phyloP scores from a whole-genome alignment of 1,140 invertebrate species.

The Dendrolimus punctatus region DNA sequence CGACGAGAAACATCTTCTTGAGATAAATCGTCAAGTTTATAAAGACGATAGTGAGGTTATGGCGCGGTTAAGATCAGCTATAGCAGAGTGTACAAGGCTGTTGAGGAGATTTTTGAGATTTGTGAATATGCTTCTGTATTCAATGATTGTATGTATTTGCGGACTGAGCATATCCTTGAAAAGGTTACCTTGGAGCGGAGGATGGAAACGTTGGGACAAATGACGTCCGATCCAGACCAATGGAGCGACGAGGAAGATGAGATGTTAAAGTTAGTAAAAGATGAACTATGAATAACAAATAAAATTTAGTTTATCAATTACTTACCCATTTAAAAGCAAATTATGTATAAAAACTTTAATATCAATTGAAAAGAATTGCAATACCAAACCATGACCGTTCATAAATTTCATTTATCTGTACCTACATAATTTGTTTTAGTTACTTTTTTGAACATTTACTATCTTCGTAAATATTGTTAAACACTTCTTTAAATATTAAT shows the following conservation, averaged over 20 bases:
- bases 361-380: too few species aligned
- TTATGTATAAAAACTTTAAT: too few species aligned
- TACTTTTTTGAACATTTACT: too few species aligned
- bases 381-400: too few species aligned
- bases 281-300: slow-evolving; percentile 38
- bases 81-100: slow-evolving; percentile 36
- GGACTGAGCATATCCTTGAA: slow-evolving; percentile 60
- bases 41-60: slow-evolving; percentile 55
- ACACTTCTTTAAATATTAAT: too few species aligned
- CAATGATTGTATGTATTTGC: slow-evolving; percentile 65
- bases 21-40: slow-evolving; percentile 47
- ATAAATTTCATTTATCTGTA: too few species aligned
- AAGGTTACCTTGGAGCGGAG: slow-evolving; percentile 55
- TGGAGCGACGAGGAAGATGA: slow-evolving; percentile 58
- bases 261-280: slow-evolving; percentile 47
- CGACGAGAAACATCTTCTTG: slow-evolving; percentile 35
- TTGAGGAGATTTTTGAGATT: slow-evolving; percentile 52
- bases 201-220: slow-evolving; percentile 56
- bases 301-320: too few species aligned
- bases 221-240: slow-evolving; percentile 40
- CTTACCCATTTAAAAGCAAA: too few species aligned
- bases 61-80: slow-evolving; percentile 34
- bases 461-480: too few species aligned
- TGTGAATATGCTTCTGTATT: slow-evolving; percentile 61
- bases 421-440: too few species aligned